Evolutionary conservation across 2,888 invertebrate species (phyloP), one percentile per base, ranked within the genome.

Genomic region (Ornithoptera priamus): DNA sequence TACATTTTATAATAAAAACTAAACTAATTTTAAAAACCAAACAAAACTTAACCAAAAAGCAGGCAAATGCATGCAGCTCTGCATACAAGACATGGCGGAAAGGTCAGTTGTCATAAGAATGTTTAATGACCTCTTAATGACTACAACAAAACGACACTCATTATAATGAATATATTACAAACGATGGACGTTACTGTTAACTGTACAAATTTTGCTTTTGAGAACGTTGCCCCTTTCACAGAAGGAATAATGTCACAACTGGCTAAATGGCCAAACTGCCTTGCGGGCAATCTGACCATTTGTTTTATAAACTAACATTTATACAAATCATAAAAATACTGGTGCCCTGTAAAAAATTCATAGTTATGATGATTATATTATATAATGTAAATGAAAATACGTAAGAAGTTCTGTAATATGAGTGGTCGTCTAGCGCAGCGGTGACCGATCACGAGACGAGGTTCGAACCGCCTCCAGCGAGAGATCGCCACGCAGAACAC

Each of bases 161-260:
- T 93, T 90, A 86, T 89, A 90, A 92, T 89, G 92, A 85, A 88
- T 90, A 92, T 90, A 89, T 92, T 92, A 92, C 92, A 92, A 92
- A 92, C 92, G 91, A 88, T 92, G 92, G 92, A 92, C 92, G 92
- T 91, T 90, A 91, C 88, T 86, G 82, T 85, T 86, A 82, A 85
- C 90, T 91, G 89, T 90, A 91, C 90, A 90, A 90, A 85, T 86
- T 85, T 88, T 86, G 85, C 84, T 87, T 86, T 90, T 87, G 93
- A 94, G 94, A 95, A 95, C 95, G 95, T 94, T 94, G 95, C 96
- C 96, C 96, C 96, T 96, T 95, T 95, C 96, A 96, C 96, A 96
- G 95, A 95, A 92, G 91, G 94, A 96, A 96, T 96, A 95, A 95
- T 96, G 96, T 96, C 96, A 96, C 96, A 95, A 94, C 94, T 94